Evolutionary conservation across 2,888 invertebrate species (phyloP).

Genomic region (Sesia bembeciformis): DNA sequence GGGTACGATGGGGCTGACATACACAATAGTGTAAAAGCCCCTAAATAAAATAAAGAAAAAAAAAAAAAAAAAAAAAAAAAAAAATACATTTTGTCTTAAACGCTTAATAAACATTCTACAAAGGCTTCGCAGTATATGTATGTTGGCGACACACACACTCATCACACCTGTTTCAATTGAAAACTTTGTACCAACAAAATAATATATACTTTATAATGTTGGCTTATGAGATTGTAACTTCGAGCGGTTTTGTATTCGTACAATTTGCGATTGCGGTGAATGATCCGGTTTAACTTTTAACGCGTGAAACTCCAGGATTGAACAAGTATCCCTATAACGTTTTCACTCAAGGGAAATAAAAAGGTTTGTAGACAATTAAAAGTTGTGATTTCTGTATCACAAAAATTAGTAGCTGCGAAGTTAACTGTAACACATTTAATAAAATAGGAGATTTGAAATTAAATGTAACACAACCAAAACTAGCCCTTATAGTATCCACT

Average conservation of each 20-base stretch:
- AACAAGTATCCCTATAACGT: conserved; percentile 11
- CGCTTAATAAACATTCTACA: no score
- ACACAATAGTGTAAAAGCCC: no score
- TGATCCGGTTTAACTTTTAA: conserved; percentile 9
- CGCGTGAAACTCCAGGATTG: conserved; percentile 8
- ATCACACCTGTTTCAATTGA: conserved; percentile 1
- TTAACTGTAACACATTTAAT: background rate
- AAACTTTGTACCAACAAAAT: conserved; percentile 1
- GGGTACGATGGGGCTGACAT: no score
- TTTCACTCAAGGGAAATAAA: background rate
- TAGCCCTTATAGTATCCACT: no score
- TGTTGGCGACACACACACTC: background rate
- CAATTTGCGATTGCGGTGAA: conserved; percentile 1
- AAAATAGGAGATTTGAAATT: no score
- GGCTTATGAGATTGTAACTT: conserved; percentile 6
- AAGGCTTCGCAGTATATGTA: no score
- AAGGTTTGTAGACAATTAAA: background rate
- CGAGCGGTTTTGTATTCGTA: conserved; percentile 3
- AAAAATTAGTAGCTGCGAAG: background rate
- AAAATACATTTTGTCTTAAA: no score
- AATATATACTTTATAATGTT: conserved; percentile 2
- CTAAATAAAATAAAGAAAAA: no score
- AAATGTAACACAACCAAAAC: no score
- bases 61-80: no score
- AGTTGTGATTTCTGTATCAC: background rate